phyloP scores from a whole-genome alignment of 2,888 invertebrate species.

The Lithophane socia region DNA sequence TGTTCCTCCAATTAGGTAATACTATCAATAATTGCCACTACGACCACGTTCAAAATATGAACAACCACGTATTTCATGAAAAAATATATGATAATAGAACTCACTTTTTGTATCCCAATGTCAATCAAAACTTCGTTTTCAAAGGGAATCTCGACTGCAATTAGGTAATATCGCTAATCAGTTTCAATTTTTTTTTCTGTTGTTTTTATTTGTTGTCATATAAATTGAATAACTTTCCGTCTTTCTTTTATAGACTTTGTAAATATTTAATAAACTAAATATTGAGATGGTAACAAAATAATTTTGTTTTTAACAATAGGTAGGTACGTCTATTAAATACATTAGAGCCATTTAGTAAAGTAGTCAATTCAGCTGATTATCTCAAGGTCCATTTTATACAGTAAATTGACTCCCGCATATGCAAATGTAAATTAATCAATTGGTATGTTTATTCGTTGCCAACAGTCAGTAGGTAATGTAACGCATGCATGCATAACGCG shows the following conservation, averaged over 20 bases:
- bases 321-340: slow-evolving; percentile 33
- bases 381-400: slow-evolving; percentile 37
- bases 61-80: neutral
- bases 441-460: slow-evolving; percentile 25
- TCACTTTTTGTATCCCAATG: neutral
- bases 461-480: slow-evolving; percentile 7
- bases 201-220: too few relatives aligned
- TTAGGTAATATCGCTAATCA: neutral
- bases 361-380: slow-evolving; percentile 52
- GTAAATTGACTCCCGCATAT: slow-evolving; percentile 42
- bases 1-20: neutral
- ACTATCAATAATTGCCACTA: neutral
- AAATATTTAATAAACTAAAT: neutral
- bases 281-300: neutral
- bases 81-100: neutral
- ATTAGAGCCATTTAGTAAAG: slow-evolving; percentile 17
- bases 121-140: neutral
- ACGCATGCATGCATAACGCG: neutral
- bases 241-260: too few relatives aligned
- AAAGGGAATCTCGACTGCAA: neutral
- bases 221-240: too few relatives aligned
- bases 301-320: too few relatives aligned
- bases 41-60: neutral
- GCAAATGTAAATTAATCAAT: slow-evolving; percentile 50
- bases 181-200: neutral